phyloP scores from a whole-genome alignment of 2,113 vertebrate species.

The Rattus rattus region DNA sequence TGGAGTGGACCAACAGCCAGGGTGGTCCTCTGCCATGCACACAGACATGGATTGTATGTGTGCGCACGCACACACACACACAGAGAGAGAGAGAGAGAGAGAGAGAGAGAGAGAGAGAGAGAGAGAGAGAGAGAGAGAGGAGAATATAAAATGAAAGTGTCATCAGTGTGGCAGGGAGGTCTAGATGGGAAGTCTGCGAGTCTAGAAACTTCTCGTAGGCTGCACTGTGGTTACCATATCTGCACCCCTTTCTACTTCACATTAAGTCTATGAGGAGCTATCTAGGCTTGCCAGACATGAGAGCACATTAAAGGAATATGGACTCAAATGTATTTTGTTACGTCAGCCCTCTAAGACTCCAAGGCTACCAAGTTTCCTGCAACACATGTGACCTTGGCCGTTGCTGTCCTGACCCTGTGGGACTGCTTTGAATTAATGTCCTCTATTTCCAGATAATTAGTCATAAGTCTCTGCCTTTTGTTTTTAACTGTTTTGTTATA shows the following conservation, averaged over 20 bases:
- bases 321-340: rapidly evolving
- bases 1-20: neutral
- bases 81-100: neutral
- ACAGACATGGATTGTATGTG: too few relatives aligned
- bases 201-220: neutral
- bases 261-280: neutral
- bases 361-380: neutral
- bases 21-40: neutral
- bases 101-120: neutral
- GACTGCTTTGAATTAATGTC: neutral
- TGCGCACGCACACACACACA: neutral
- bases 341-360: neutral
- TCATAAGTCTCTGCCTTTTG: constrained; percentile 11
- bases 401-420: neutral
- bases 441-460: constrained; percentile 11
- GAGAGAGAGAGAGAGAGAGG: neutral
- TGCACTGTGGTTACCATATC: neutral
- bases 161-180: neutral
- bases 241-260: neutral
- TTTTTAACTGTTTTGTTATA: constrained; percentile 36
- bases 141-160: neutral
- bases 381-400: neutral
- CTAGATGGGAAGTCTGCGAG: neutral
- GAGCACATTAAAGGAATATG: neutral
- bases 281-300: neutral